These are phyloP conservation scores for Ceriagrion tenellum DNA, from an alignment of 2,888 invertebrate species.

Conservation along the genomic window DNA sequence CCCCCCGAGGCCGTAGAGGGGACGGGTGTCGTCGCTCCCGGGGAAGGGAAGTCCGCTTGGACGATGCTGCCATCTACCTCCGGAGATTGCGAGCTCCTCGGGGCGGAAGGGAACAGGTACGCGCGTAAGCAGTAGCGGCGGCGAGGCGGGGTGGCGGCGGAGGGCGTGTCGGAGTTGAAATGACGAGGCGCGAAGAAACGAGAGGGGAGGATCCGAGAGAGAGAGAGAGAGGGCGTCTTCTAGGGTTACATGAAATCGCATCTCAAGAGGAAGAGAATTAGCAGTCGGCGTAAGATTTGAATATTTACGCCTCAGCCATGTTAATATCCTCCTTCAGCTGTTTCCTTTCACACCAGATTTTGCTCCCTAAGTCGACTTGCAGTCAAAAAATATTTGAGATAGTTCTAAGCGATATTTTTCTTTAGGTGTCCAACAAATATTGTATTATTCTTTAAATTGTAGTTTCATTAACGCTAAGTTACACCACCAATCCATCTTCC, in stretches of 20 bases:
- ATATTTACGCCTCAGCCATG: not conserved
- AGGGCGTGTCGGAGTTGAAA: not conserved
- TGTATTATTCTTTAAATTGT: no score
- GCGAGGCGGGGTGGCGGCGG: not conserved
- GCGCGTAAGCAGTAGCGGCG: not conserved
- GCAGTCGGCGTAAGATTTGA: not conserved
- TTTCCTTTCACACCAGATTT: no score
- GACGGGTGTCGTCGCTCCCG: not conserved
- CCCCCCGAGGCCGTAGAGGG: not conserved
- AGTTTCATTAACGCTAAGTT: no score
- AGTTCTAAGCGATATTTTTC: no score
- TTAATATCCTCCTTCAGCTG: no score
- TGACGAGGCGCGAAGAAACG: not conserved
- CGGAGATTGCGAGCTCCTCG: not conserved
- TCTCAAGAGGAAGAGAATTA: not conserved
- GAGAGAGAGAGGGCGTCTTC: not conserved
- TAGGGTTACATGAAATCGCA: not conserved
- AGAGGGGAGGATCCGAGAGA: not conserved
- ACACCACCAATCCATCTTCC: no score
- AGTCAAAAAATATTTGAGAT: no score
- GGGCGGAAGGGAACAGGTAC: conserved; percentile 13
- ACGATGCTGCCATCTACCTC: conserved; percentile 10
- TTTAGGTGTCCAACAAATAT: no score
- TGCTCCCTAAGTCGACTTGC: no score
- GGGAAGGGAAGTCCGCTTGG: not conserved